A percentile compares a stretch with the other conserved stretches of the same genome.
Evolutionary conservation across 2,797 vertebrate species (phyloP).

Genomic region (Taeniopygia guttata): DNA sequence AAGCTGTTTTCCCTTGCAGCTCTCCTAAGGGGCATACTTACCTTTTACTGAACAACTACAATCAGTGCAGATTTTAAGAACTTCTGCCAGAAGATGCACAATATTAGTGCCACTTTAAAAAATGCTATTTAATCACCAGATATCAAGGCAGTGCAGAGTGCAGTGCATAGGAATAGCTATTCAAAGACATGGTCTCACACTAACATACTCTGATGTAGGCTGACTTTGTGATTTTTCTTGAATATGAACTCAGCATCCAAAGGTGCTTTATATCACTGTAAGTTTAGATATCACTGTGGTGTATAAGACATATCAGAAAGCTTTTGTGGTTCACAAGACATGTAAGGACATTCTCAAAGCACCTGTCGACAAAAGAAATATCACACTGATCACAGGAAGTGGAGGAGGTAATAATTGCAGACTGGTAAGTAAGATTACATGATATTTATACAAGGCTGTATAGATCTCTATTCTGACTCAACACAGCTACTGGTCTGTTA

Average conservation of each 20-base stretch:
- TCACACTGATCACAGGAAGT: background rate
- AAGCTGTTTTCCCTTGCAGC: slow-evolving; percentile 44
- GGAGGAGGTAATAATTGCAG: background rate
- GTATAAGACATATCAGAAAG: background rate
- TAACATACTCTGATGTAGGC: background rate
- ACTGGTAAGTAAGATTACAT: background rate
- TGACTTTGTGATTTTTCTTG: background rate
- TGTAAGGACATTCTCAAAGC: background rate
- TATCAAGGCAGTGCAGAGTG: slow-evolving; percentile 39
- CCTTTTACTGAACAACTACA: slow-evolving; percentile 40
- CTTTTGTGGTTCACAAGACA: background rate
- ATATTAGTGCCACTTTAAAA: slow-evolving; percentile 48
- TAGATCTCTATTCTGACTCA: background rate
- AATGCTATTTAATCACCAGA: slow-evolving; percentile 51
- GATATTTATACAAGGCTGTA: background rate
- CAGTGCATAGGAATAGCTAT: background rate
- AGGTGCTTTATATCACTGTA: background rate
- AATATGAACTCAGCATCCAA: background rate
- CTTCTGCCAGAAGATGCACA: slow-evolving; percentile 56
- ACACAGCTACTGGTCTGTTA: background rate
- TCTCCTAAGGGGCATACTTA: slow-evolving; percentile 57
- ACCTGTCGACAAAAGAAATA: background rate
- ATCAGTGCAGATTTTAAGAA: slow-evolving; percentile 32
- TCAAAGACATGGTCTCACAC: background rate
- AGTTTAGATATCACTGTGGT: background rate